Conservation (phyloP, 2,113 vertebrate genomes). For the Syngnathus typhle region DNA sequence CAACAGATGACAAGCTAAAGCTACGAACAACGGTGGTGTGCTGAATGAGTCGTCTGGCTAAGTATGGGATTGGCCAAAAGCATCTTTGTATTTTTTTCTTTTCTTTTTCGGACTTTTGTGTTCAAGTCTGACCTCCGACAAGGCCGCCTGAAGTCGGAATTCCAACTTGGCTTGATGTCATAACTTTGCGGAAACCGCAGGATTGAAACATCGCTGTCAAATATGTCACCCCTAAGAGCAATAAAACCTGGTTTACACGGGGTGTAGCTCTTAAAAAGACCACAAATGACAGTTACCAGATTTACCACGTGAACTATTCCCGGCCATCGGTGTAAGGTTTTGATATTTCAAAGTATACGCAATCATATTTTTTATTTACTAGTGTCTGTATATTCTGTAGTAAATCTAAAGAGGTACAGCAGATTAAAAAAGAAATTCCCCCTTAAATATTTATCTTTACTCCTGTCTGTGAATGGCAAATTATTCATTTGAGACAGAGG, state of each 20-base stretch:
- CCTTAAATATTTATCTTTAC: background rate
- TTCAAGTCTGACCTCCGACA: background rate
- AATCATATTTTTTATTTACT: background rate
- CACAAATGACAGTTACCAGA: background rate
- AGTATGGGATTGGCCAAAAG: conserved; percentile 11
- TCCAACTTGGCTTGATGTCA: background rate
- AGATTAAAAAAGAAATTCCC: background rate
- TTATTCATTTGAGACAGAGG: background rate
- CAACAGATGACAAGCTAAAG: conserved; percentile 23
- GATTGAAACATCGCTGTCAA: background rate
- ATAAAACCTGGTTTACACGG: background rate
- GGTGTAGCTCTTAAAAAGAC: background rate
- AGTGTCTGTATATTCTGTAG: background rate
- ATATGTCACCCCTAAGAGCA: background rate
- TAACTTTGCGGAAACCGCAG: background rate
- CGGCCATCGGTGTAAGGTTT: background rate
- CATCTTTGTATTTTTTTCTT: conserved; percentile 1
- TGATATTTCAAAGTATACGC: background rate
- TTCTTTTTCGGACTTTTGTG: background rate
- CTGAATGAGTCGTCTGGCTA: conserved; percentile 5
- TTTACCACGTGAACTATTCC: background rate
- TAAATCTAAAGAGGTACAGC: background rate
- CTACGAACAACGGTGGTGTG: conserved; percentile 16
- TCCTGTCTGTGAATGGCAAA: background rate
- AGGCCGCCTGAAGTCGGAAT: background rate